Evolutionary conservation across 2,888 invertebrate species (phyloP).

Genomic region (Smittia aterrima): DNA sequence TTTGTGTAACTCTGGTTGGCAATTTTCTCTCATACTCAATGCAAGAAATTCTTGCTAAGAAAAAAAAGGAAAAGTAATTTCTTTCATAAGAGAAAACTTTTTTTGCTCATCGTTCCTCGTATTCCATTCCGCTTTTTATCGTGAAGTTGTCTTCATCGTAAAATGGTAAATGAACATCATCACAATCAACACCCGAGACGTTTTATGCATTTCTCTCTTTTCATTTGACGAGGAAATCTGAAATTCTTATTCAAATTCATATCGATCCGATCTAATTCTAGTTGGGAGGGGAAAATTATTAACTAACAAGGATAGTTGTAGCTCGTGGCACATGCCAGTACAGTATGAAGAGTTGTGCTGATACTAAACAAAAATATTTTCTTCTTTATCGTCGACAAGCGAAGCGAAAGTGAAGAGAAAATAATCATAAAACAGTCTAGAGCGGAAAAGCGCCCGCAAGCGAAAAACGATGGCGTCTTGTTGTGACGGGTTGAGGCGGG

Average conservation of each 20-base stretch:
- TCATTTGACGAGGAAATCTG: no score
- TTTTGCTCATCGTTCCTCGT: background rate
- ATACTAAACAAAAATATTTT: conserved; percentile 18
- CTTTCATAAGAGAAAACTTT: conserved; percentile 10
- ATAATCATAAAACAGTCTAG: conserved; percentile 41
- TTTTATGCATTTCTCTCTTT: conserved; percentile 22
- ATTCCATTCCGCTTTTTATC: conserved; percentile 29
- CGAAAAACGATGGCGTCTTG: conserved; percentile 33
- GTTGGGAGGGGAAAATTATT: no score
- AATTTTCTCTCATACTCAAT: no score
- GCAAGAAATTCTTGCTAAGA: background rate
- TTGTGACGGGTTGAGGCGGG: background rate
- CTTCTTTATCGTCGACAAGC: background rate
- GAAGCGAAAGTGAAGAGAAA: conserved; percentile 23
- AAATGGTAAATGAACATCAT: conserved; percentile 38
- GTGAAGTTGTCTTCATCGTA: conserved; percentile 2
- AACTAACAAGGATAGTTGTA: no score
- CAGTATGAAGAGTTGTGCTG: background rate
- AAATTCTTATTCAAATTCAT: no score
- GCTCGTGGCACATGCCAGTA: no score
- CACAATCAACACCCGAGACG: conserved; percentile 41
- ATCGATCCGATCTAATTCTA: no score
- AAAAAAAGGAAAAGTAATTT: conserved; percentile 28
- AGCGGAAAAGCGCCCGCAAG: conserved; percentile 37
- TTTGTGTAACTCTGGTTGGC: conserved; percentile 34